phyloP scores from a whole-genome alignment of 2,888 invertebrate genomes.

The Coecobrya sp. region DNA sequence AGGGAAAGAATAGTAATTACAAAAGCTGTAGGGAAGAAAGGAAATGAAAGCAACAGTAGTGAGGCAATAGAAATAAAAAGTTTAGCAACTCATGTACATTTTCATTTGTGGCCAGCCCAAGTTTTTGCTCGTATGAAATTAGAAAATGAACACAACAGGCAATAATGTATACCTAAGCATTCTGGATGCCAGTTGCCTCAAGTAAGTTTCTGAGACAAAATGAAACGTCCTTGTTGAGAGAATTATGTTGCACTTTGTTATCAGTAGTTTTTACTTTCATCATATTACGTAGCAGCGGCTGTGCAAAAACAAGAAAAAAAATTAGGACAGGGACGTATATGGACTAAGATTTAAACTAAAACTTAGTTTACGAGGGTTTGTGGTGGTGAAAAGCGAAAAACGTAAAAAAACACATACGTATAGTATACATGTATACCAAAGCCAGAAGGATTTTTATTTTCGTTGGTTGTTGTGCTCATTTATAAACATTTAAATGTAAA shows the following conservation, averaged over 20 bases:
- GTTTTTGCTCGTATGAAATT: neutral
- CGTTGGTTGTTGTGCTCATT: neutral
- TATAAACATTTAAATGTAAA: neutral
- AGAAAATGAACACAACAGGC: neutral
- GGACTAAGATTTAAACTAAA: neutral
- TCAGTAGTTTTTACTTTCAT: constrained; percentile 48
- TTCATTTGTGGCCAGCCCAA: neutral
- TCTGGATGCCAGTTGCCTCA: neutral
- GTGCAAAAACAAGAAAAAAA: neutral
- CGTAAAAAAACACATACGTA: neutral
- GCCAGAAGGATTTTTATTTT: neutral
- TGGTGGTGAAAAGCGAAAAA: neutral
- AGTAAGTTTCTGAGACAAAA: neutral
- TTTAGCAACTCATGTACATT: neutral
- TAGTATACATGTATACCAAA: neutral
- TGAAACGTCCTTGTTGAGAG: constrained; percentile 41
- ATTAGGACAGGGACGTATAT: constrained; percentile 25
- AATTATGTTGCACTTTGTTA: constrained; percentile 48
- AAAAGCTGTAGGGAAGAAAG: constrained; percentile 5
- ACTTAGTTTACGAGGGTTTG: neutral
- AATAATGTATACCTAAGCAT: neutral
- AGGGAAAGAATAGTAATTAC: neutral
- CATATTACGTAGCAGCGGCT: neutral
- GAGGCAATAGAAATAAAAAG: neutral
- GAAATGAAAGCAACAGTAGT: neutral